Percentiles rank a stretch among this genome's conserved stretches.
Conservation (phyloP, 2,797 vertebrate species). For the Chloroceryle inda region DNA sequence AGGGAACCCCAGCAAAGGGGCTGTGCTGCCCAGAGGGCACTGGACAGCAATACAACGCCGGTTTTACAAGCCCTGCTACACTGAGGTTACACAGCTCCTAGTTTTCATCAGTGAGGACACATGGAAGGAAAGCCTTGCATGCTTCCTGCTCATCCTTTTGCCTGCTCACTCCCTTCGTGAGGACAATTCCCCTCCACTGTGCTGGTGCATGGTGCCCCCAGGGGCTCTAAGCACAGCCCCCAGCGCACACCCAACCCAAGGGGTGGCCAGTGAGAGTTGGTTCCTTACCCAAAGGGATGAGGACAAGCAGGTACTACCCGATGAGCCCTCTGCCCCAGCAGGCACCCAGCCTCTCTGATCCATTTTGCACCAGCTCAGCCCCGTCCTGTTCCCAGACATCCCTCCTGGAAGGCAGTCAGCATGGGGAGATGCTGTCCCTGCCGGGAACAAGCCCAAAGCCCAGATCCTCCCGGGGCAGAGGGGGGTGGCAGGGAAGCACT, state of each 20-base stretch:
- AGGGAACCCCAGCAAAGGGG: neutral
- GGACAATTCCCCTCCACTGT: neutral
- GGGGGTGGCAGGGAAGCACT: neutral
- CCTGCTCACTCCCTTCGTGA: rapidly evolving
- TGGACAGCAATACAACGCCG: rapidly evolving
- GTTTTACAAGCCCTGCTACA: neutral
- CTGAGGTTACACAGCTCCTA: neutral
- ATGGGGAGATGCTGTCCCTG: rapidly evolving
- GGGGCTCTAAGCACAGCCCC: neutral
- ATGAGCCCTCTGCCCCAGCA: neutral
- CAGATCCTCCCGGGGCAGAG: neutral
- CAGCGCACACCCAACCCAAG: neutral
- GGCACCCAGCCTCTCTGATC: neutral
- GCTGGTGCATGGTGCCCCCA: rapidly evolving
- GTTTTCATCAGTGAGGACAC: neutral
- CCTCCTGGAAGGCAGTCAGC: neutral
- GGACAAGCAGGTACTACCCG: neutral
- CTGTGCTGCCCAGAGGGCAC: neutral
- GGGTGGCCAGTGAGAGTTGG: rapidly evolving
- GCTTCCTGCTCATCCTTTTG: neutral
- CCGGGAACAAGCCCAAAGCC: neutral
- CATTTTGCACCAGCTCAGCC: neutral
- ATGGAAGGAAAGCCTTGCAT: neutral
- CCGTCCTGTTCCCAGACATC: neutral
- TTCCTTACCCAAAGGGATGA: constrained; percentile 46